Base-by-base conservation (phyloP, 2,797 vertebrate species). In the Scyliorhinus canicula region DNA sequence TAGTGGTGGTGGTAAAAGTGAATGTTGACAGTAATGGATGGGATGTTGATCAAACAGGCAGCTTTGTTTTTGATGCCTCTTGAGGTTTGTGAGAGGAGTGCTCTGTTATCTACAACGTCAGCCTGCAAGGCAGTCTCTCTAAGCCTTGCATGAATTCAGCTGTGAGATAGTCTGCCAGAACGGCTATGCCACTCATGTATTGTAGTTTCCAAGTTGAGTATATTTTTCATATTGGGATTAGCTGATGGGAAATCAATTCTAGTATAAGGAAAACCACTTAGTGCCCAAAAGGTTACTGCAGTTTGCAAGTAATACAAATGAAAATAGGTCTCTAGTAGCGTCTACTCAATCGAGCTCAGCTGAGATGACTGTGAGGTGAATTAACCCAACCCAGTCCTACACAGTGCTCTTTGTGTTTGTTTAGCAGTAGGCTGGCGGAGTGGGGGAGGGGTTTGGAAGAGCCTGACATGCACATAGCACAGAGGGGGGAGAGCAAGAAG, bases 231-330 rank as follows among this genome's bases (percentile, higher is more conserved):
- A 94, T 69, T 69, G 40, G 93, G 93, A 94, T 94, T 55, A 74
- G 69, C 67, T 94, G 67, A 94, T 94, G 67, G 93, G 69, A 94
- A 94, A 94, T 94, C 93, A 94, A 94, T 94, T 52, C 67, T 55
- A 69, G 47, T 94, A 94, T 94, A 94, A 74, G 55, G 93, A 47
- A 93, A 93, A 71, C 63, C 93, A 93, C 93, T 93, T 69, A 93
- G 65, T 93, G 50, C 93, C 50, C 93, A 74, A 69, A 94, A 93
- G 65, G 93, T 94, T 94, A 94, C 65, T 94, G 4, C 69, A 52
- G 69, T 94, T 74, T 94, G 74, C 93, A 52, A 94, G 67, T 71
- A 93, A 94, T 74, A 94, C 93, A 74, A 94, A 94, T 94, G 67
- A 94, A 94, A 94, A 94, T 74, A 69, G 47, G 93, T 94, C 67